phyloP scores from a whole-genome alignment of 2,888 invertebrate species.

The Trisateles emortualis region DNA sequence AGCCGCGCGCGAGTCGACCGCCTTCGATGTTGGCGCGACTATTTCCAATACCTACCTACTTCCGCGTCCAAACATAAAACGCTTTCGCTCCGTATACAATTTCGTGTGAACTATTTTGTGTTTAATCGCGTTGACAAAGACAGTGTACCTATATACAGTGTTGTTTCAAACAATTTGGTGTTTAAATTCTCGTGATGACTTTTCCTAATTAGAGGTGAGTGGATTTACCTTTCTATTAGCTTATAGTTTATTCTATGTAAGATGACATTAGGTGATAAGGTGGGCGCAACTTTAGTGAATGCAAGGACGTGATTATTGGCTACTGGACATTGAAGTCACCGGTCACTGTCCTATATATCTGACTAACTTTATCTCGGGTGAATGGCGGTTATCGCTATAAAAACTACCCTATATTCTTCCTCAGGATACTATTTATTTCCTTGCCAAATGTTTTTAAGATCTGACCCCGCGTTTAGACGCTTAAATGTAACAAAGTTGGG shows the following conservation, averaged over 20 bases:
- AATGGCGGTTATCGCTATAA: no score
- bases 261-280: slow-evolving; percentile 81
- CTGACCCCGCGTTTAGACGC: no score
- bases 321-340: slow-evolving; percentile 54
- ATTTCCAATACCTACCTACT: slow-evolving; percentile 54
- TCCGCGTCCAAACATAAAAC: slow-evolving; percentile 68
- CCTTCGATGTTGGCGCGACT: slow-evolving; percentile 61
- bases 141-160: slow-evolving; percentile 53
- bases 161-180: slow-evolving; percentile 48
- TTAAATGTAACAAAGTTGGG: no score
- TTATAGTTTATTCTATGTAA: slow-evolving; percentile 61
- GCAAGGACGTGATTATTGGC: slow-evolving; percentile 74
- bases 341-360: slow-evolving; percentile 30
- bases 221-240: slow-evolving; percentile 70
- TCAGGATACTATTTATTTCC: no score
- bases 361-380: no score
- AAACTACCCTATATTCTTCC: no score
- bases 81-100: slow-evolving; percentile 82
- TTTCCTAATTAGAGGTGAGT: slow-evolving; percentile 77
- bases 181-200: slow-evolving; percentile 64
- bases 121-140: slow-evolving; percentile 56
- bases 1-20: slow-evolving; percentile 79
- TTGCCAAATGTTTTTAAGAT: no score
- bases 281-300: slow-evolving; percentile 70
- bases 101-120: slow-evolving; percentile 66